Conservation (phyloP, 2,113 vertebrate species). For the Apteryx owenii region DNA sequence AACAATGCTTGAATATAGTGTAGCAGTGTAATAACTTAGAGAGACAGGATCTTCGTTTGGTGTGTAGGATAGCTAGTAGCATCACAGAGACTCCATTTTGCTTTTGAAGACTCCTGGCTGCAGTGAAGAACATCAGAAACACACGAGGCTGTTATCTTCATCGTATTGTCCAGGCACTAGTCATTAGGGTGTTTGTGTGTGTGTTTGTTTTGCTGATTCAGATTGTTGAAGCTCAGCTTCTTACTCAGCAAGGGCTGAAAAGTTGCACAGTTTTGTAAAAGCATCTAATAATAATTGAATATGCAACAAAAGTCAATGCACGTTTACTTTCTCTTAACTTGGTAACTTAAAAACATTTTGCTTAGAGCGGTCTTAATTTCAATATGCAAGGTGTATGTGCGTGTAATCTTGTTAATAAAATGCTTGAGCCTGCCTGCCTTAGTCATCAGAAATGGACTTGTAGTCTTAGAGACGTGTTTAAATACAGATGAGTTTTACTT, state of each 20-base stretch:
- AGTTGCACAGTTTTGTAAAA: neutral
- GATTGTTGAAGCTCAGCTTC: neutral
- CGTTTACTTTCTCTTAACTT: neutral
- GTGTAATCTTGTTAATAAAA: neutral
- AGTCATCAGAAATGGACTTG: neutral
- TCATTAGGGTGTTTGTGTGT: neutral
- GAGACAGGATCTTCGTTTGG: neutral
- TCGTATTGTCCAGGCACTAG: neutral
- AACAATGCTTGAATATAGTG: rapidly evolving
- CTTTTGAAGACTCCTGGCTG: neutral
- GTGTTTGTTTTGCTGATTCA: neutral
- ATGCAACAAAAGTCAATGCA: neutral
- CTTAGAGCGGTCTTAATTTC: neutral
- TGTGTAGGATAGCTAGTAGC: neutral
- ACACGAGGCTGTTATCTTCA: neutral
- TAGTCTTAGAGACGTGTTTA: neutral
- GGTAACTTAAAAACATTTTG: neutral
- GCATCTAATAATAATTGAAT: neutral
- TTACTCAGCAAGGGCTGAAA: neutral
- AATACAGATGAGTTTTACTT: neutral
- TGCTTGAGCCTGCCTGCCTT: neutral
- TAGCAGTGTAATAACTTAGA: neutral
- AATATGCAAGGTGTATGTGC: neutral
- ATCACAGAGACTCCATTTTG: neutral
- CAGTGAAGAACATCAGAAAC: neutral